Conservation (phyloP, 1,140 invertebrate genomes). For the Drosophila nigromelanica region DNA sequence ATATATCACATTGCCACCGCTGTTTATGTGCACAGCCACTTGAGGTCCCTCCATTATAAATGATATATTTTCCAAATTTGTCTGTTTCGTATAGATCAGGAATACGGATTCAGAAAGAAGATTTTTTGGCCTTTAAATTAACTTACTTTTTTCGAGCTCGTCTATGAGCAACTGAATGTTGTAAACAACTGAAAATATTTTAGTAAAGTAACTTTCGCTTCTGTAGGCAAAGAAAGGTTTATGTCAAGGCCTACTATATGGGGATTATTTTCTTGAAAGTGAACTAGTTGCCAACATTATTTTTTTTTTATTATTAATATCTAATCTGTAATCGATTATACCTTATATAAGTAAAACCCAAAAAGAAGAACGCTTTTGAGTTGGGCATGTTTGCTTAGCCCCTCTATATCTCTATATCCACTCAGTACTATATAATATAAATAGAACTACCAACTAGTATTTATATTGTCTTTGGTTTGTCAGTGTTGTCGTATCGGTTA, state of each 20-base stretch:
- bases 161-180: neutral
- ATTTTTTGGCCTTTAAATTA: too few relatives aligned
- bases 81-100: neutral
- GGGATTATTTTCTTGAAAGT: too few relatives aligned
- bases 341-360: too few relatives aligned
- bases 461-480: too few relatives aligned
- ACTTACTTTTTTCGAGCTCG: neutral
- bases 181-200: neutral
- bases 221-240: neutral
- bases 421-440: too few relatives aligned
- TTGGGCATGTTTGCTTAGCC: too few relatives aligned
- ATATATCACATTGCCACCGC: slow-evolving; percentile 19
- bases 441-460: too few relatives aligned
- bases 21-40: slow-evolving; percentile 1
- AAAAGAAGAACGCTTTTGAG: too few relatives aligned
- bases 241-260: neutral
- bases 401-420: too few relatives aligned
- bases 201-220: neutral
- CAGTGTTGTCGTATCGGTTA: neutral
- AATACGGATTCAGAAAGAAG: neutral
- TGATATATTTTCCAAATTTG: neutral
- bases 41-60: slow-evolving; percentile 22
- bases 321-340: too few relatives aligned
- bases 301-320: too few relatives aligned
- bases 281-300: too few relatives aligned